Conservation (phyloP, 92 coral and sea anemone genomes). For the Epizoanthus scotinus region DNA sequence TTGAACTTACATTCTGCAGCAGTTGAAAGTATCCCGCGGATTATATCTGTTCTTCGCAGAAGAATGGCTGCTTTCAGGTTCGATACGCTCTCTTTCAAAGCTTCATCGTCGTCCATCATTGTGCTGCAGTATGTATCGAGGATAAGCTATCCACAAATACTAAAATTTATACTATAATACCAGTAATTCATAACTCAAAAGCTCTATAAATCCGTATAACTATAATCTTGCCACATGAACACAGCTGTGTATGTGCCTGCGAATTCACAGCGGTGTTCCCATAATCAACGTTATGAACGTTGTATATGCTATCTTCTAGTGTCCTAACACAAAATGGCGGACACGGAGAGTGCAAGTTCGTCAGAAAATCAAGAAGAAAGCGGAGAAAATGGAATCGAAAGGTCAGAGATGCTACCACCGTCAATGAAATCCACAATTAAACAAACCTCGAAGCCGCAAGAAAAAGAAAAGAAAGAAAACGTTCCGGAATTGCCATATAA, state of each 20-base stretch:
- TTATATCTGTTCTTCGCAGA: conserved; percentile 88
- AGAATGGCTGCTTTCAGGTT: conserved; percentile 88
- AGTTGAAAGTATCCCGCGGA: conserved; percentile 90
- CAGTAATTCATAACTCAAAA: not conserved
- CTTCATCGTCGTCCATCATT: conserved; percentile 94
- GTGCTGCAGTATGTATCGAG: not conserved
- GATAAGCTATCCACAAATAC: not conserved
- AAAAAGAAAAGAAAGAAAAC: conserved; percentile 55
- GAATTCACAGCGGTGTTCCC: conserved; percentile 22
- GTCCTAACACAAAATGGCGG: conserved; percentile 59
- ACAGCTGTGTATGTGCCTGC: conserved; percentile 36
- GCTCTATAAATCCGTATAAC: not conserved
- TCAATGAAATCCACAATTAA: conserved; percentile 12
- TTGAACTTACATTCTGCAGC: conserved; percentile 93
- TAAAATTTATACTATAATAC: not conserved
- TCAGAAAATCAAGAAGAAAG: conserved; percentile 41
- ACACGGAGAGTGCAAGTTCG: conserved; percentile 35
- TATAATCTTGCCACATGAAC: conserved; percentile 1
- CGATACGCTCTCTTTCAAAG: conserved; percentile 87
- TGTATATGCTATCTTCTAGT: not conserved
- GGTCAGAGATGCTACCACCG: conserved; percentile 56
- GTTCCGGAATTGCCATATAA: conserved; percentile 84
- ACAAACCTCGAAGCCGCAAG: conserved; percentile 12
- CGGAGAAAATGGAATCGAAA: conserved; percentile 17
- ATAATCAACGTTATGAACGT: not conserved